Conservation (phyloP, 1,140 invertebrate species). For the Drosophila aff. region DNA sequence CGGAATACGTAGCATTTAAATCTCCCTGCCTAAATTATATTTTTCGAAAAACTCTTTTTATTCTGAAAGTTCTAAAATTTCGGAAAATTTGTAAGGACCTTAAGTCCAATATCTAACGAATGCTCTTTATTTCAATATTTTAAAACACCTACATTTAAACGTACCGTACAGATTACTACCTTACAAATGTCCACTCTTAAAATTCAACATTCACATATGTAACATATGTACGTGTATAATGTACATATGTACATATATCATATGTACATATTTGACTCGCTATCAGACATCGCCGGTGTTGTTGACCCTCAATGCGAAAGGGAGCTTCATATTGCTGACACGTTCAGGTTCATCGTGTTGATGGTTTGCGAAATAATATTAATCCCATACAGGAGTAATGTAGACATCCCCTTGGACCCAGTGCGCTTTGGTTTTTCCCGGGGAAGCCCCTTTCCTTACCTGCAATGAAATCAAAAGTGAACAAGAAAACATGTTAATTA, state of each 20-base stretch:
- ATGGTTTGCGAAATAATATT: conserved; percentile 1
- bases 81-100: too few relatives aligned
- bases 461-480: conserved; percentile 64
- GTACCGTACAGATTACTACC: too few relatives aligned
- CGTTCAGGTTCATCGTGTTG: not conserved
- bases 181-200: not conserved
- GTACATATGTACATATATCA: not conserved
- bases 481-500: conserved; percentile 75
- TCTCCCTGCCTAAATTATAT: not conserved
- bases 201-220: not conserved
- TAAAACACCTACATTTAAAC: too few relatives aligned
- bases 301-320: conserved; percentile 49
- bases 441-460: conserved; percentile 52
- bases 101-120: too few relatives aligned
- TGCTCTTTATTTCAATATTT: not conserved
- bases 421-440: not conserved
- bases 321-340: not conserved
- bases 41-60: not conserved
- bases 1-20: too few relatives aligned
- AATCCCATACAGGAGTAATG: not conserved
- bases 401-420: not conserved
- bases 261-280: not conserved
- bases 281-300: conserved; percentile 46
- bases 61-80: not conserved
- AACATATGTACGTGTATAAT: not conserved